Evolutionary conservation across 2,888 invertebrate species (phyloP).

Genomic region (Lysandra bellargus): DNA sequence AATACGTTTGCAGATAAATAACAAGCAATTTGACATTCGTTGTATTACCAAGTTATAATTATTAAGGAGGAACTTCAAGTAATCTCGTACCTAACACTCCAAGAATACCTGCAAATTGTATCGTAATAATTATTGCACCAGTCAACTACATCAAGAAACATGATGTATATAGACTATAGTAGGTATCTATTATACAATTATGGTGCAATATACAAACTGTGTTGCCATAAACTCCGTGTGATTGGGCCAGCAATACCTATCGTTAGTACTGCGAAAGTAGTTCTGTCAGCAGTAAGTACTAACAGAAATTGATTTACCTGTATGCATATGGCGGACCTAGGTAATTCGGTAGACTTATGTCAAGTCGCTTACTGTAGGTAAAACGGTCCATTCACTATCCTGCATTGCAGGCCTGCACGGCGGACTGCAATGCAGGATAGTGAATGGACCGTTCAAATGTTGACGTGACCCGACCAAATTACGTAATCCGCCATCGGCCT

Average conservation of each 20-base stretch:
- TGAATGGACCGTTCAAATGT: neutral
- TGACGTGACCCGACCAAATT: neutral
- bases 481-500: neutral
- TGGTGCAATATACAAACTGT: conserved; percentile 35
- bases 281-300: neutral
- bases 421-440: no score
- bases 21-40: neutral
- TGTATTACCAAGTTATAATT: neutral
- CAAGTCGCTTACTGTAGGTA: neutral
- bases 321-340: no score
- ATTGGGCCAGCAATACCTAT: conserved; percentile 37
- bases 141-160: neutral
- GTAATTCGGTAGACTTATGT: neutral
- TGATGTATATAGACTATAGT: neutral
- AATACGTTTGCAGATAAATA: neutral
- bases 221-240: conserved; percentile 41
- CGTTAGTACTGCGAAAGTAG: conserved; percentile 9
- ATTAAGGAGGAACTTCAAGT: neutral
- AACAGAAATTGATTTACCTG: no score
- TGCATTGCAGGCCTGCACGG: no score
- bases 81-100: neutral
- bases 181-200: neutral
- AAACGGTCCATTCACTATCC: neutral
- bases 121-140: neutral
- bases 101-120: neutral